These are phyloP conservation scores for Tangara arthus DNA, from an alignment of 2,797 vertebrate genomes.

Conservation along the genomic window DNA sequence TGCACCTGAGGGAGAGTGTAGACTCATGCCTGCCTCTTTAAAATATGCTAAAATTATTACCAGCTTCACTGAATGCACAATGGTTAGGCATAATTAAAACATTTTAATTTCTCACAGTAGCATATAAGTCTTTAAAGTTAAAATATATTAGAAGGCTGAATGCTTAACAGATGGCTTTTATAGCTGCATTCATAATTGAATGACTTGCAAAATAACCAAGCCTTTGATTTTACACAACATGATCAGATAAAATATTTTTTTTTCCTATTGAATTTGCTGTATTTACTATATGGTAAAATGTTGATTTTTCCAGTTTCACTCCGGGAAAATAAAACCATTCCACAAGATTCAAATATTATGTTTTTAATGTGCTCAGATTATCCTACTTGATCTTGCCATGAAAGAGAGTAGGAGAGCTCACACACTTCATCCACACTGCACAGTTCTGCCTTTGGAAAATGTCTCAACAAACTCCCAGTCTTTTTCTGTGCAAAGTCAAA, in stretches of 20 bases:
- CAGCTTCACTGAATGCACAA: neutral
- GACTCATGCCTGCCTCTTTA: neutral
- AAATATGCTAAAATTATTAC: neutral
- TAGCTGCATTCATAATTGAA: neutral
- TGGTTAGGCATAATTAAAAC: neutral
- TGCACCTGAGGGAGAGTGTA: neutral
- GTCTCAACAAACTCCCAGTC: neutral
- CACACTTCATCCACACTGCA: neutral
- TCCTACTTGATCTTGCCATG: neutral
- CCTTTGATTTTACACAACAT: neutral
- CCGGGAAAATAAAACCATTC: neutral
- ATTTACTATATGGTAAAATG: neutral
- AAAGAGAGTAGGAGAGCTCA: neutral
- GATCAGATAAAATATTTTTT: neutral
- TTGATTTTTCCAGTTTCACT: neutral
- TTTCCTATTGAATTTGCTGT: neutral
- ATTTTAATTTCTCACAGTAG: neutral
- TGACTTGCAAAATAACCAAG: neutral
- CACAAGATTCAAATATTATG: neutral
- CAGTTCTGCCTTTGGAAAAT: neutral
- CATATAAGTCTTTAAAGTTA: neutral
- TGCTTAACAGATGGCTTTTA: neutral
- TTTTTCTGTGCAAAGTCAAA: neutral
- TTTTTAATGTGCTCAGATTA: neutral
- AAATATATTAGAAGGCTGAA: neutral